phyloP scores from a whole-genome alignment of 2,797 vertebrate species.

The Prunella strophiata region DNA sequence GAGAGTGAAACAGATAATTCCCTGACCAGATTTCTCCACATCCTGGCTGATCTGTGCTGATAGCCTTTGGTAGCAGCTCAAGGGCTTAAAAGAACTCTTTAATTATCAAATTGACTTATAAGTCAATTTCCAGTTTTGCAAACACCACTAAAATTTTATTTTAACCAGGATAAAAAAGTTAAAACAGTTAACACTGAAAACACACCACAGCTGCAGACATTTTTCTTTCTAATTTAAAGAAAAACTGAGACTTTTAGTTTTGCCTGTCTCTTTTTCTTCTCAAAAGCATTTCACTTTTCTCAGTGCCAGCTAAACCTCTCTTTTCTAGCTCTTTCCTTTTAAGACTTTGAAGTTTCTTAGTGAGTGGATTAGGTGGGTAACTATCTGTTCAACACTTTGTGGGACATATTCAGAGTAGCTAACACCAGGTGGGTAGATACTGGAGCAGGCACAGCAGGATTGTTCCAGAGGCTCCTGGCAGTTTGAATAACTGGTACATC shows the following conservation, averaged over 20 bases:
- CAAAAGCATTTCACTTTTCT: background rate
- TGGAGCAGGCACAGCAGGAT: background rate
- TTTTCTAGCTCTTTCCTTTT: background rate
- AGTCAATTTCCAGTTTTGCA: background rate
- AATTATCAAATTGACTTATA: constrained; percentile 1
- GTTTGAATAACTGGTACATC: background rate
- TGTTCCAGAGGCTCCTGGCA: background rate
- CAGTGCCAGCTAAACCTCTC: background rate
- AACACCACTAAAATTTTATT: background rate
- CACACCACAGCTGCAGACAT: background rate
- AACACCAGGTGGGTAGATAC: background rate
- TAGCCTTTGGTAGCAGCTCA: background rate
- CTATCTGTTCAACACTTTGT: background rate
- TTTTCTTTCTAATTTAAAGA: background rate
- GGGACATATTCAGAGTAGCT: background rate
- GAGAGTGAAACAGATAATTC: background rate
- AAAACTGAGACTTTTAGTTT: background rate
- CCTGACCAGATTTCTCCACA: background rate
- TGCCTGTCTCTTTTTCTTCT: background rate
- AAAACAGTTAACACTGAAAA: background rate
- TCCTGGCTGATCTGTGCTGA: background rate
- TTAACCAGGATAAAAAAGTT: background rate
- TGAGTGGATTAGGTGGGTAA: background rate
- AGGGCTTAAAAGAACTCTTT: background rate
- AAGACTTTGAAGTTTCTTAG: background rate